Evolutionary conservation across 2,888 invertebrate species (phyloP).

Genomic region (Apamea sordens): DNA sequence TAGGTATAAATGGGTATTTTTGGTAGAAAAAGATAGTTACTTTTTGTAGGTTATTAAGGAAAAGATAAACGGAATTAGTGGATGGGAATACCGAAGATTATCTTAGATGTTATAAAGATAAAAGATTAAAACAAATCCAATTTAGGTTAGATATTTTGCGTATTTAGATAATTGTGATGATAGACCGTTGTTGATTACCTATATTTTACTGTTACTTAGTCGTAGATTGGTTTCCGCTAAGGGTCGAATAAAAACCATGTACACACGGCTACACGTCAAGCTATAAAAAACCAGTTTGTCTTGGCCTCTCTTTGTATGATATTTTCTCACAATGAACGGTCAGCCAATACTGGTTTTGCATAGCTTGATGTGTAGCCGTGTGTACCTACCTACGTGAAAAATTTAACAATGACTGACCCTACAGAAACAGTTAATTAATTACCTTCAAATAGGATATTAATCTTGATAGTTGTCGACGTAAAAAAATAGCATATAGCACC

Average conservation of each 20-base stretch:
- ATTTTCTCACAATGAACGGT: no score
- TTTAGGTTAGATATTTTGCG: background rate
- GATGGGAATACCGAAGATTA: background rate
- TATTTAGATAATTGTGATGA: background rate
- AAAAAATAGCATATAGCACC: no score
- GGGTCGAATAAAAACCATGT: background rate
- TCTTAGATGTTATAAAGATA: background rate
- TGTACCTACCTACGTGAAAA: no score
- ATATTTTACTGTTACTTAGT: background rate
- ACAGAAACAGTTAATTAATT: no score
- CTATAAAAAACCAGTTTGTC: no score
- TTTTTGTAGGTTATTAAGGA: background rate
- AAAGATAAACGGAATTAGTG: background rate
- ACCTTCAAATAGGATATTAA: no score
- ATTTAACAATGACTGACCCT: no score
- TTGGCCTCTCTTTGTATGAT: no score
- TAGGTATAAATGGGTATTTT: background rate
- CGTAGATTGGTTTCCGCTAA: background rate
- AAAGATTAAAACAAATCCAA: background rate
- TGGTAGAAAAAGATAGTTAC: background rate
- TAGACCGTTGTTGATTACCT: background rate
- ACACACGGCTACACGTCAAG: no score
- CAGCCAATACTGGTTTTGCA: no score
- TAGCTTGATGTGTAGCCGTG: no score
- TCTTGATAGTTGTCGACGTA: no score